phyloP scores from a whole-genome alignment of 2,888 invertebrate genomes.

The Ichneumoninae sp. region DNA sequence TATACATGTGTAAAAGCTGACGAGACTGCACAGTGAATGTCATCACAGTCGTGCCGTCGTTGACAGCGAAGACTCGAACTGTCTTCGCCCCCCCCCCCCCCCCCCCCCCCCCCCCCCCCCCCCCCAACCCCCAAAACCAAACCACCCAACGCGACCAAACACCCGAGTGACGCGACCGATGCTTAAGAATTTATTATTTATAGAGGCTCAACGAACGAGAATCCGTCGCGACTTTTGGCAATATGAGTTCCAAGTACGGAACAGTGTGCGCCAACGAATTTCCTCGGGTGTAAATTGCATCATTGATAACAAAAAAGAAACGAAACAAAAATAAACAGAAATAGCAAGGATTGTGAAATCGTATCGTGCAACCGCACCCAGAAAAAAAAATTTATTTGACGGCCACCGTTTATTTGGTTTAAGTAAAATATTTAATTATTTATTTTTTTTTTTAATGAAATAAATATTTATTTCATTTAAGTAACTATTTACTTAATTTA shows the following conservation, averaged over 20 bases:
- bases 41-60: slow-evolving; percentile 57
- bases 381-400: too few species aligned
- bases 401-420: too few species aligned
- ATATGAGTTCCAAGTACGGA: slow-evolving; percentile 13
- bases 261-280: background rate
- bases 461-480: too few species aligned
- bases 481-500: too few species aligned
- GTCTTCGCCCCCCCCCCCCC: background rate
- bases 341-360: slow-evolving; percentile 4
- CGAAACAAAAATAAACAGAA: background rate
- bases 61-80: slow-evolving; percentile 34
- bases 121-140: too few species aligned
- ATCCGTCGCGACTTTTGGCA: slow-evolving; percentile 3
- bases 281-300: background rate
- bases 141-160: too few species aligned
- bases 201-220: slow-evolving; percentile 5
- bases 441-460: too few species aligned
- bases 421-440: too few species aligned
- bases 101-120: background rate
- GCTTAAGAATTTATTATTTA: slow-evolving; percentile 60
- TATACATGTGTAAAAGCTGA: slow-evolving; percentile 51
- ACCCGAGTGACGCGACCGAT: slow-evolving; percentile 60
- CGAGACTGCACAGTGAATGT: slow-evolving; percentile 43
- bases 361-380: background rate
- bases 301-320: background rate